Conservation (phyloP, 2,888 invertebrate genomes). For the Tenthredo livida region DNA sequence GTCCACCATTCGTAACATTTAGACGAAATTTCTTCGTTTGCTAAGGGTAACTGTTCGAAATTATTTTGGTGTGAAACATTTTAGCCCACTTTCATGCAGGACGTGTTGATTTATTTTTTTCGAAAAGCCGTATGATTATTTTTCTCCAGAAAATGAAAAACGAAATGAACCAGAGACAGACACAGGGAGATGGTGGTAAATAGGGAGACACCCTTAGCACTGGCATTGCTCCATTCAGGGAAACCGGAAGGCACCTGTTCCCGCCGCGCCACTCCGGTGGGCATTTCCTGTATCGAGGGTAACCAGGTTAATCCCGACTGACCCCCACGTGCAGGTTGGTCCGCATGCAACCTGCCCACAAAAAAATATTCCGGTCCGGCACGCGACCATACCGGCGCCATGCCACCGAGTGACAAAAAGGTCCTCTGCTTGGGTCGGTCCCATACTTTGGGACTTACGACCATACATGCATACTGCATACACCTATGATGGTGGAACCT, state of each 20-base stretch:
- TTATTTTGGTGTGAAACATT: no score
- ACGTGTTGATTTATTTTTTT: no score
- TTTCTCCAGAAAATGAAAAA: not conserved
- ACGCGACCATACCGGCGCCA: slow-evolving; percentile 72
- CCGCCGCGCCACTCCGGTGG: slow-evolving; percentile 56
- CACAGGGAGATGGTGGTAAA: slow-evolving; percentile 57
- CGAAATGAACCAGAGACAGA: slow-evolving; percentile 55
- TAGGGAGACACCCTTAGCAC: not conserved
- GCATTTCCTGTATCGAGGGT: slow-evolving; percentile 69
- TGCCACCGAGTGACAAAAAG: slow-evolving; percentile 73
- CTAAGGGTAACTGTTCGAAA: no score
- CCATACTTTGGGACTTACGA: slow-evolving; percentile 37
- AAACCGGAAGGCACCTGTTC: slow-evolving; percentile 68
- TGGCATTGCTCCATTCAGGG: slow-evolving; percentile 32
- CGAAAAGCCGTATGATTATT: no score
- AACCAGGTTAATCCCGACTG: slow-evolving; percentile 76
- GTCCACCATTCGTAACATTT: no score
- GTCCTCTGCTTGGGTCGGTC: slow-evolving; percentile 61
- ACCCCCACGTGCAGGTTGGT: slow-evolving; percentile 68
- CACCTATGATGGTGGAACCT: not conserved
- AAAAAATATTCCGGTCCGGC: slow-evolving; percentile 73
- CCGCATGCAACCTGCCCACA: slow-evolving; percentile 64
- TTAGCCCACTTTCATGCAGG: no score
- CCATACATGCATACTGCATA: slow-evolving; percentile 57
- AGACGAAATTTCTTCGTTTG: no score